These are phyloP conservation scores for Centrocercus urophasianus DNA, from an alignment of 2,113 vertebrate genomes.

Conservation along the genomic window DNA sequence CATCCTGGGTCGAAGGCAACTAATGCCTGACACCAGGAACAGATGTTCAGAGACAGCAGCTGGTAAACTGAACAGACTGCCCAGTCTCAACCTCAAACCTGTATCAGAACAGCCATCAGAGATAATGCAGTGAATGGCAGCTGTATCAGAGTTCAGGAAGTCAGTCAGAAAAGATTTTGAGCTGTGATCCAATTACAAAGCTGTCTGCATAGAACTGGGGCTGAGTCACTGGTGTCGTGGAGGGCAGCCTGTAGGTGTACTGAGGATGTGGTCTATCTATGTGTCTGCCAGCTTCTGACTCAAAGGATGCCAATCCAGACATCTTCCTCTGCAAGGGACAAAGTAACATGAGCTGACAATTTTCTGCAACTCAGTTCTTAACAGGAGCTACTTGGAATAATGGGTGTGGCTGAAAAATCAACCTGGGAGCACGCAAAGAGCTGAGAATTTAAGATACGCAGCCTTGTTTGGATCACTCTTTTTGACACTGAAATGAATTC, in stretches of 20 bases:
- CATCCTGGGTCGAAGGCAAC: slow-evolving; percentile 18
- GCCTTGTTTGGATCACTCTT: not conserved
- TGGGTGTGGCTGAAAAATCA: not conserved
- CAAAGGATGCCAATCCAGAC: not conserved
- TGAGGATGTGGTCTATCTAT: not conserved
- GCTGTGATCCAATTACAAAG: slow-evolving; percentile 38
- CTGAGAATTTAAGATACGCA: not conserved
- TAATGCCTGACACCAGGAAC: not conserved
- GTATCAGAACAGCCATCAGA: slow-evolving; percentile 19
- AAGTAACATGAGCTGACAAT: not conserved
- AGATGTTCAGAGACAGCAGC: slow-evolving; percentile 37
- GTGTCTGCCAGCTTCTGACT: not conserved
- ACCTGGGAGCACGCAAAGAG: not conserved
- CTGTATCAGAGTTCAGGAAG: slow-evolving; percentile 26
- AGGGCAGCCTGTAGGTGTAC: not conserved
- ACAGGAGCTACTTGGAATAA: not conserved
- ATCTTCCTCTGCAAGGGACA: not conserved
- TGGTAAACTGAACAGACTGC: not conserved
- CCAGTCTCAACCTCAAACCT: not conserved
- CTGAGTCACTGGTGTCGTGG: not conserved
- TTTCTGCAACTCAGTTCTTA: not conserved
- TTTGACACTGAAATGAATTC: not conserved
- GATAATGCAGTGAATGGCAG: slow-evolving; percentile 3
- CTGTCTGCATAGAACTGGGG: slow-evolving; percentile 1
- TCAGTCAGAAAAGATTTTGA: slow-evolving; percentile 25